Conservation (phyloP, 1,140 invertebrate genomes). For the Oedothorax gibbosus region DNA sequence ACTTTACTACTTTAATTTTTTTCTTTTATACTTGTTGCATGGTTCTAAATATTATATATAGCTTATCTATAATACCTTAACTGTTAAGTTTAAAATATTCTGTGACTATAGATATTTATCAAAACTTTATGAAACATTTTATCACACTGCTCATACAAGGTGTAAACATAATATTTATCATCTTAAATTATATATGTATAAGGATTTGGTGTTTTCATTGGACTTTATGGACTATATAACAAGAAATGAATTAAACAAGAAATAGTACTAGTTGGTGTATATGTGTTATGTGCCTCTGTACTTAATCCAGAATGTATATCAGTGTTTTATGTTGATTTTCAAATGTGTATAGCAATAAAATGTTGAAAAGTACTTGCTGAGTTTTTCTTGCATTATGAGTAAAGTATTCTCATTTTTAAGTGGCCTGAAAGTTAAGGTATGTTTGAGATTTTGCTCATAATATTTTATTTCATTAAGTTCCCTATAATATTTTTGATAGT, state of each 20-base stretch:
- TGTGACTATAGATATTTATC: background rate
- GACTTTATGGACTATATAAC: slow-evolving; percentile 7
- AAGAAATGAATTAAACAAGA: slow-evolving; percentile 36
- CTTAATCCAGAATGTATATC: slow-evolving; percentile 42
- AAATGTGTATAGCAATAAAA: slow-evolving; percentile 42
- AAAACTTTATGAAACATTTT: background rate
- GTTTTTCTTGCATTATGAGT: too few species aligned
- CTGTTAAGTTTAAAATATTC: slow-evolving; percentile 25
- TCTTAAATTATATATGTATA: slow-evolving; percentile 24
- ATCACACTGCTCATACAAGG: slow-evolving; percentile 4
- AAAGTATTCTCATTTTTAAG: too few species aligned
- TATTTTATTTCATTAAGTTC: too few species aligned
- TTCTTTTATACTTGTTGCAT: too few species aligned
- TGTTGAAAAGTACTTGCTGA: background rate
- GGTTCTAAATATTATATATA: too few species aligned
- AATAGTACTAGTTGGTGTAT: slow-evolving; percentile 30
- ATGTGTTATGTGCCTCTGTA: slow-evolving; percentile 41
- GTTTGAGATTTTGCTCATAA: too few species aligned
- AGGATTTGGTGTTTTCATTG: slow-evolving; percentile 5
- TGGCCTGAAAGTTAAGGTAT: too few species aligned
- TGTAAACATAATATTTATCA: slow-evolving; percentile 28
- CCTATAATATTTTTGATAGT: too few species aligned
- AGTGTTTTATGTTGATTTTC: slow-evolving; percentile 37
- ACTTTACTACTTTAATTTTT: too few species aligned
- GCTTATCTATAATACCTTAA: background rate